Conservation (phyloP, 2,797 vertebrate genomes). For the Urophycis tenuis region DNA sequence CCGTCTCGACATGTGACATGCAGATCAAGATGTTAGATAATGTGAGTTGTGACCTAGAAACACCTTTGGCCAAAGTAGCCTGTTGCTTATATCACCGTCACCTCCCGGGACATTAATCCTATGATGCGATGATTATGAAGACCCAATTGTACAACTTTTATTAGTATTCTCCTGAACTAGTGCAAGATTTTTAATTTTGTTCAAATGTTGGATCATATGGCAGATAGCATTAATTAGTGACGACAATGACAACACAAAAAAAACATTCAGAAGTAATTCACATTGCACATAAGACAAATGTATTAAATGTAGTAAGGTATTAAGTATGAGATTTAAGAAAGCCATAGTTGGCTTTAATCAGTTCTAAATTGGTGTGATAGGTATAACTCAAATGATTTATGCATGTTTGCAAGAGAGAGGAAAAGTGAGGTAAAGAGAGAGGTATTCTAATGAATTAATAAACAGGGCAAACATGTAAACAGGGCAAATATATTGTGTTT, state of each 20-base stretch:
- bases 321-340: neutral
- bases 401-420: neutral
- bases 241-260: neutral
- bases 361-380: neutral
- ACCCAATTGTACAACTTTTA: neutral
- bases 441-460: neutral
- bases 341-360: neutral
- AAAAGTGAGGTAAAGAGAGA: neutral
- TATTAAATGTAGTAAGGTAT: neutral
- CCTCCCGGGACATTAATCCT: no score
- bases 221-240: neutral
- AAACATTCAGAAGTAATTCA: neutral
- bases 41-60: neutral
- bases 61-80: neutral
- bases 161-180: neutral
- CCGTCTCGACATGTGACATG: neutral
- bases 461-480: neutral
- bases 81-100: no score
- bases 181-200: neutral
- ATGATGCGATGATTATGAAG: neutral
- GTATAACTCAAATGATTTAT: neutral
- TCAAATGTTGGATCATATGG: neutral
- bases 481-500: neutral
- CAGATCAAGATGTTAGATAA: neutral
- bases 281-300: neutral